Evolutionary conservation across 2,888 invertebrate species (phyloP).

Genomic region (Carcina quercana): DNA sequence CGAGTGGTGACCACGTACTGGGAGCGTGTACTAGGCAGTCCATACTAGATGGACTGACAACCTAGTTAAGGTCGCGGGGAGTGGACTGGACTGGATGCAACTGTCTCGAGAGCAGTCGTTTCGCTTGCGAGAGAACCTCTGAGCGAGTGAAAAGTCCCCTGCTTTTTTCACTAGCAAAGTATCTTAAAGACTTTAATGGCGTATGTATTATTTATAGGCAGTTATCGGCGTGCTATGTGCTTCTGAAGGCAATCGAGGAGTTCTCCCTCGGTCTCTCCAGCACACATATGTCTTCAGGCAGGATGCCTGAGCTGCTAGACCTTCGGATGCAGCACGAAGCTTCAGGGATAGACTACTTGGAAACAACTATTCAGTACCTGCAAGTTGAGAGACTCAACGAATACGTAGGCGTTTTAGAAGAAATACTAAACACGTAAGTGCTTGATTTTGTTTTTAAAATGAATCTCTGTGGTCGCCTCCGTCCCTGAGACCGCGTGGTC

Average conservation of each 20-base stretch:
- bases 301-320: slow-evolving; percentile 14
- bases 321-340: slow-evolving; percentile 30
- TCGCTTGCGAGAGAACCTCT: too few species aligned
- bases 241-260: slow-evolving; percentile 44
- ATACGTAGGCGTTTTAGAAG: slow-evolving; percentile 26
- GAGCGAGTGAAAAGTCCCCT: too few species aligned
- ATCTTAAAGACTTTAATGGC: too few species aligned
- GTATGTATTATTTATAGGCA: slow-evolving; percentile 49
- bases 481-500: too few species aligned
- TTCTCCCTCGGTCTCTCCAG: slow-evolving; percentile 26
- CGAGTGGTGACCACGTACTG: too few species aligned
- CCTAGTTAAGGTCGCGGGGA: too few species aligned
- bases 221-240: slow-evolving; percentile 43
- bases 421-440: slow-evolving; percentile 37
- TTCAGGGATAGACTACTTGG: slow-evolving; percentile 34
- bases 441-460: slow-evolving; percentile 12
- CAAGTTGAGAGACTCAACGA: slow-evolving; percentile 31
- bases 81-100: too few species aligned
- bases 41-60: too few species aligned
- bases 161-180: too few species aligned
- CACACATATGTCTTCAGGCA: slow-evolving; percentile 18
- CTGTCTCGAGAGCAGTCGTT: too few species aligned
- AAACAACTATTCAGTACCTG: slow-evolving; percentile 37
- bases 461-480: not conserved
- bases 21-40: too few species aligned